These are phyloP conservation scores for Gisinianus flammeolus DNA, from an alignment of 2,888 invertebrate species.

Conservation along the genomic window DNA sequence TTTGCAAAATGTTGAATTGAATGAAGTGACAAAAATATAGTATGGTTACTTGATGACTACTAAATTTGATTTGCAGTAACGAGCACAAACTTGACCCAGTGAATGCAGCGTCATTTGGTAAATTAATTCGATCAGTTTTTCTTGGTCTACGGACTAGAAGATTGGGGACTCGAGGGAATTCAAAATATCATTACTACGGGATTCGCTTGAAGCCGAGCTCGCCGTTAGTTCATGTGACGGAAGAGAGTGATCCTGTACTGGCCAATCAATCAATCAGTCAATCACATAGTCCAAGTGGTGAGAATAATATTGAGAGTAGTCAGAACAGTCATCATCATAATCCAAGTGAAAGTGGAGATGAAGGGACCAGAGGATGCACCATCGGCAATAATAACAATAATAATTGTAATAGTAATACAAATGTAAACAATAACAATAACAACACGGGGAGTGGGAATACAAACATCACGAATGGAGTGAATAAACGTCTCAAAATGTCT, in stretches of 20 bases:
- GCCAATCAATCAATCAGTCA: conserved; percentile 5
- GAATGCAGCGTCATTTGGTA: conserved; percentile 97
- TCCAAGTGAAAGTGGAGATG: neutral
- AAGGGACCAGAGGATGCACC: neutral
- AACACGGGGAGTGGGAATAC: neutral
- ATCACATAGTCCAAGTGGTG: neutral
- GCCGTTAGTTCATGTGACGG: conserved; percentile 68
- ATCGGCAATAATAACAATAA: conserved; percentile 9
- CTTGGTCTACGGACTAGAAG: conserved; percentile 91
- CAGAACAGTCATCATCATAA: neutral
- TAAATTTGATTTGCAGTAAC: too few relatives aligned
- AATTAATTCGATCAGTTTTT: conserved; percentile 97
- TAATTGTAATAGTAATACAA: conserved; percentile 1
- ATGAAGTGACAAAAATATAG: too few relatives aligned
- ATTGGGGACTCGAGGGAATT: conserved; percentile 71
- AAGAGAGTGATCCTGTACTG: conserved; percentile 36
- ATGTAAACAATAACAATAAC: conserved; percentile 22
- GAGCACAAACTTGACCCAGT: conserved; percentile 95
- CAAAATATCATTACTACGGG: conserved; percentile 96
- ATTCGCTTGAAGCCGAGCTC: conserved; percentile 93
- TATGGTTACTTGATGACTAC: too few relatives aligned
- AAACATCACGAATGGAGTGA: neutral
- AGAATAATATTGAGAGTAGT: neutral
- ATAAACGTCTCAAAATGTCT: conserved; percentile 47
- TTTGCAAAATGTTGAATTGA: too few relatives aligned